Percentiles rank a stretch among this genome's conserved stretches.
Conservation (phyloP, 2,113 vertebrate genomes). For the human region DNA sequence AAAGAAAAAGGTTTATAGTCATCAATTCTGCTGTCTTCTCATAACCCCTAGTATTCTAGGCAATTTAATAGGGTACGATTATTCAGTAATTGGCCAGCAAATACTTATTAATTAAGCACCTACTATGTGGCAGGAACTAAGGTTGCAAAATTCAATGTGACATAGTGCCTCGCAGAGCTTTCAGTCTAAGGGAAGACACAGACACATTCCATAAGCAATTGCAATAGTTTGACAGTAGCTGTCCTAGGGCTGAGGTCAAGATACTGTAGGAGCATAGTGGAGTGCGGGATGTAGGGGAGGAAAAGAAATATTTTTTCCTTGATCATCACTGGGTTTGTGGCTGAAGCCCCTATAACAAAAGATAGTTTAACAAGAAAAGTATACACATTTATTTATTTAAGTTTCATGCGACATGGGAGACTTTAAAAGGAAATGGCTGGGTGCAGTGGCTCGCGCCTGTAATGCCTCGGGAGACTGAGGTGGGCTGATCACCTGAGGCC, state of each 20-base stretch:
- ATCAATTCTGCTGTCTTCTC: not conserved
- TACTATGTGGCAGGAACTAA: not conserved
- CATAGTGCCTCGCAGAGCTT: not conserved
- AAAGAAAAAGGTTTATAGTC: too few relatives aligned
- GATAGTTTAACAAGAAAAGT: not conserved
- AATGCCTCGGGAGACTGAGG: too few relatives aligned
- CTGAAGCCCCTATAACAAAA: not conserved
- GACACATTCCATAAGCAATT: not conserved
- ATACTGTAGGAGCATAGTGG: not conserved
- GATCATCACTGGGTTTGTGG: not conserved
- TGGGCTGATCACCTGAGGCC: too few relatives aligned
- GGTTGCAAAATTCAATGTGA: not conserved
- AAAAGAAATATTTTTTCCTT: not conserved
- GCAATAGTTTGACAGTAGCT: not conserved
- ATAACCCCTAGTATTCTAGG: not conserved
- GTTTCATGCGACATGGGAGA: not conserved
- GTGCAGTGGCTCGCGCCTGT: too few relatives aligned
- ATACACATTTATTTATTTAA: not conserved
- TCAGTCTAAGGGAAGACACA: not conserved
- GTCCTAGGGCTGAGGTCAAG: not conserved
- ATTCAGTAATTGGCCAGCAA: not conserved
- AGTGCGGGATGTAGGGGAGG: not conserved
- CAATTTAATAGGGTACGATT: not conserved
- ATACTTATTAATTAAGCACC: not conserved
- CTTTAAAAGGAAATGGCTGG: not conserved